Conservation (phyloP, 2,888 invertebrate species). For the Machimus atricapillus region DNA sequence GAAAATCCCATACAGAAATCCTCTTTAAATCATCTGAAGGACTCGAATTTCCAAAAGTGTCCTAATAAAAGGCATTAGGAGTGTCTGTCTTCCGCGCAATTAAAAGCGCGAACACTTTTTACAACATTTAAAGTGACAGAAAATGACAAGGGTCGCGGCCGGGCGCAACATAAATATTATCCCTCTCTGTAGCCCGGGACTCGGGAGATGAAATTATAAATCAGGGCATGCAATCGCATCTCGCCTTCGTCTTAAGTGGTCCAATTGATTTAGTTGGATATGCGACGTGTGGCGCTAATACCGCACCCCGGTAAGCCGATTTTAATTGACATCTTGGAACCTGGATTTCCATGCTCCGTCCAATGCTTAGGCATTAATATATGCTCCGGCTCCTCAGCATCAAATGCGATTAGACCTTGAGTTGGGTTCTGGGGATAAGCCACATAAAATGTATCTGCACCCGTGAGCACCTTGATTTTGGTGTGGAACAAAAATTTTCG, state of each 20-base stretch:
- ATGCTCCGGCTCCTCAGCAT: background rate
- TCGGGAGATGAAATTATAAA: background rate
- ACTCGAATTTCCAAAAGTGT: constrained; percentile 13
- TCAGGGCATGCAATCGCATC: background rate
- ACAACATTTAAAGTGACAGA: background rate
- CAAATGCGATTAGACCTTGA: background rate
- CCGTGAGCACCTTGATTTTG: background rate
- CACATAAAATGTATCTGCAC: background rate
- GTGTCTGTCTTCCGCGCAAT: constrained; percentile 13
- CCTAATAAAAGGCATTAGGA: constrained; percentile 27
- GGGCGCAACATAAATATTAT: background rate
- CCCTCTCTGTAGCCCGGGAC: background rate
- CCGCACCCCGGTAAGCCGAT: constrained; percentile 44
- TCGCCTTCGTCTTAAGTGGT: background rate
- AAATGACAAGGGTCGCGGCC: background rate
- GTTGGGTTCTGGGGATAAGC: background rate
- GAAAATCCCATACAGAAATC: background rate
- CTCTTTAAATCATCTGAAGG: background rate
- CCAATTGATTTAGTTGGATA: constrained; percentile 8
- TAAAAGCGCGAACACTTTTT: background rate
- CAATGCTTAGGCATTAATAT: constrained; percentile 21
- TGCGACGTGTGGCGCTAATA: constrained; percentile 46
- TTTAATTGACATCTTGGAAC: constrained; percentile 44
- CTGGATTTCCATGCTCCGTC: constrained; percentile 40
- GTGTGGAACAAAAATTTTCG: background rate